Evolutionary conservation across 2,113 vertebrate species (phyloP).

Genomic region (Python bivittatus): DNA sequence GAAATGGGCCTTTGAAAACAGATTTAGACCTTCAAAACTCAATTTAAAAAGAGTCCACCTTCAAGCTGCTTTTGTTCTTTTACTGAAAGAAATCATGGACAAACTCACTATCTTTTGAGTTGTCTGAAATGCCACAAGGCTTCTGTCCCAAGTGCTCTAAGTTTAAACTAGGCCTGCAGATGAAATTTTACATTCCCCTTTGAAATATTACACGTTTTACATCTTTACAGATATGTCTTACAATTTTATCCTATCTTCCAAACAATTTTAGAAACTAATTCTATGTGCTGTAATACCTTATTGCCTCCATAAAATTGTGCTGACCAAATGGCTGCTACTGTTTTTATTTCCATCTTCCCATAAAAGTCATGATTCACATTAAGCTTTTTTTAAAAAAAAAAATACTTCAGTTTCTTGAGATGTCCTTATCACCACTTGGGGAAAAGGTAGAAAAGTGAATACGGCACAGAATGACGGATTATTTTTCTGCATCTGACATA

Average conservation of each 20-base stretch:
- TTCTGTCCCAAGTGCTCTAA: not conserved
- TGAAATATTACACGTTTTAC: not conserved
- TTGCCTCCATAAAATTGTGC: conserved; percentile 11
- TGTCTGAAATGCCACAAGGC: not conserved
- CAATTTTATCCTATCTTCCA: conserved; percentile 2
- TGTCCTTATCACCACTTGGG: not conserved
- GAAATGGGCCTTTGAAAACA: not conserved
- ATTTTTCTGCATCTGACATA: not conserved
- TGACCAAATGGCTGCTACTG: not conserved
- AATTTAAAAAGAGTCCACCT: not conserved
- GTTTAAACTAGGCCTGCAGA: not conserved
- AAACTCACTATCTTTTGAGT: not conserved
- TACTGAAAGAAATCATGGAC: not conserved
- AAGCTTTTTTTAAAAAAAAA: not conserved
- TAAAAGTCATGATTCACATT: not conserved
- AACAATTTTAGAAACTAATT: not conserved
- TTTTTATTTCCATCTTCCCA: conserved; percentile 17
- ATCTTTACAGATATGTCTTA: conserved; percentile 9
- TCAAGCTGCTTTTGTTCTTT: not conserved
- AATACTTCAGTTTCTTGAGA: not conserved
- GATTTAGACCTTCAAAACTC: not conserved
- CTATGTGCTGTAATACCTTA: not conserved
- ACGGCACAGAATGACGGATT: not conserved
- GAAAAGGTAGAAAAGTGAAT: not conserved
- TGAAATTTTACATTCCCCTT: not conserved